Evolutionary conservation across 2,888 invertebrate genomes (phyloP).

Genomic region (Drosophila aldrichi): DNA sequence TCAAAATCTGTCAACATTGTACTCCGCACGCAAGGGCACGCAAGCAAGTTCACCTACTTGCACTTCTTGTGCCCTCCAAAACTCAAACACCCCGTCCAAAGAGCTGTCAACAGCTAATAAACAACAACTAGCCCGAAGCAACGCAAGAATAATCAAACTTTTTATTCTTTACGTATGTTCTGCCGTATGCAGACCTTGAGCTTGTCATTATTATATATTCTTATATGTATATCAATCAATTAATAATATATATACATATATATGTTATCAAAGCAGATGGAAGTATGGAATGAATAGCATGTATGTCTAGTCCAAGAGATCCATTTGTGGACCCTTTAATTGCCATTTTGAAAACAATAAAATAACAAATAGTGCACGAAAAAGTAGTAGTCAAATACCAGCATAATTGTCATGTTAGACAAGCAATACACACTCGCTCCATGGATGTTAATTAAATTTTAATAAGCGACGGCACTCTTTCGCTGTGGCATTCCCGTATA

Average conservation of each 20-base stretch:
- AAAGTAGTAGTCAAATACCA: conserved; percentile 38
- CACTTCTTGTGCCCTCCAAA: conserved; percentile 3
- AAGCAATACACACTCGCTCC: conserved; percentile 23
- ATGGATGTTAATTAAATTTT: conserved; percentile 68
- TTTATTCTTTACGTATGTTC: too few species aligned
- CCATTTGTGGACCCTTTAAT: not conserved
- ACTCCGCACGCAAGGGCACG: conserved; percentile 13
- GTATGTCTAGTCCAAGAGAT: not conserved
- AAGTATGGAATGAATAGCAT: too few species aligned
- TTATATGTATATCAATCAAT: too few species aligned
- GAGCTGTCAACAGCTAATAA: conserved; percentile 38
- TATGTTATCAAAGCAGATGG: too few species aligned
- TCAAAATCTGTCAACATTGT: conserved; percentile 67
- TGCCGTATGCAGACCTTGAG: not conserved
- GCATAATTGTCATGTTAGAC: conserved; percentile 62
- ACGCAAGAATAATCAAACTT: conserved; percentile 52
- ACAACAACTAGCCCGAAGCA: conserved; percentile 32
- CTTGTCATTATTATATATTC: too few species aligned
- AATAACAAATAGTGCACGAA: not conserved
- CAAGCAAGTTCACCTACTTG: conserved; percentile 5
- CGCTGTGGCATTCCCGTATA: conserved; percentile 39
- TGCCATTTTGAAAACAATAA: not conserved
- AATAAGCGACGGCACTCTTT: conserved; percentile 49
- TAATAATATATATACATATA: too few species aligned
- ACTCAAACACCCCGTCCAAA: conserved; percentile 39